Evolutionary conservation across 2,797 vertebrate genomes (phyloP).

Genomic region (Mus minutoides): DNA sequence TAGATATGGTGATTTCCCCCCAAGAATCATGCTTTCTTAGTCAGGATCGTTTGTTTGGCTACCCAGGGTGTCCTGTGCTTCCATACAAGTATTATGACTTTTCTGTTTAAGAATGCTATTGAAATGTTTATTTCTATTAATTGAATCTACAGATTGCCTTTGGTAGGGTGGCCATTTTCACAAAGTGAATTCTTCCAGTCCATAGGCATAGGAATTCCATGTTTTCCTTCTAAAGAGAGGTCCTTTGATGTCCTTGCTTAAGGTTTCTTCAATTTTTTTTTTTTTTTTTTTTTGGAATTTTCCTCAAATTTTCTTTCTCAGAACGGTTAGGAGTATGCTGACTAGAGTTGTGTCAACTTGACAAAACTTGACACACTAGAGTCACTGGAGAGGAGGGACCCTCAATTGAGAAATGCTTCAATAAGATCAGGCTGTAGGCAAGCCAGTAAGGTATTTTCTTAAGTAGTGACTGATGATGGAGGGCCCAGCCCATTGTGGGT

Average conservation of each 20-base stretch:
- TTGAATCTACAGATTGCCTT: neutral
- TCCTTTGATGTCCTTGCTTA: neutral
- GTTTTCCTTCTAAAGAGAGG: neutral
- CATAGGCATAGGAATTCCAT: neutral
- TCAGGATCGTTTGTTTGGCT: neutral
- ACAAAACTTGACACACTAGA: neutral
- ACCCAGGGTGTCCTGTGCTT: neutral
- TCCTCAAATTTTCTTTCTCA: neutral
- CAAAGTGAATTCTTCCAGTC: neutral
- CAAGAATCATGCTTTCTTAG: neutral
- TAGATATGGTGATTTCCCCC: neutral
- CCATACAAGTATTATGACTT: neutral
- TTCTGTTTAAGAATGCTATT: neutral
- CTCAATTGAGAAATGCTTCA: neutral
- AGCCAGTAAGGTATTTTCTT: neutral
- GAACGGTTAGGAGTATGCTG: neutral
- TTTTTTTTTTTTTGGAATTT: too few relatives aligned
- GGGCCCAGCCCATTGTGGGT: too few relatives aligned
- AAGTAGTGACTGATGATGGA: neutral
- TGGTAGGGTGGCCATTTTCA: neutral
- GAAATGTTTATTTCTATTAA: neutral
- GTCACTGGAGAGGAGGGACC: neutral
- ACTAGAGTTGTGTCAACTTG: neutral
- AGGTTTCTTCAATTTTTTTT: neutral
- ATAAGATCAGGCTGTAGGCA: neutral